Conservation (phyloP, 2,888 invertebrate genomes). For the Lycophotia porphyrea region DNA sequence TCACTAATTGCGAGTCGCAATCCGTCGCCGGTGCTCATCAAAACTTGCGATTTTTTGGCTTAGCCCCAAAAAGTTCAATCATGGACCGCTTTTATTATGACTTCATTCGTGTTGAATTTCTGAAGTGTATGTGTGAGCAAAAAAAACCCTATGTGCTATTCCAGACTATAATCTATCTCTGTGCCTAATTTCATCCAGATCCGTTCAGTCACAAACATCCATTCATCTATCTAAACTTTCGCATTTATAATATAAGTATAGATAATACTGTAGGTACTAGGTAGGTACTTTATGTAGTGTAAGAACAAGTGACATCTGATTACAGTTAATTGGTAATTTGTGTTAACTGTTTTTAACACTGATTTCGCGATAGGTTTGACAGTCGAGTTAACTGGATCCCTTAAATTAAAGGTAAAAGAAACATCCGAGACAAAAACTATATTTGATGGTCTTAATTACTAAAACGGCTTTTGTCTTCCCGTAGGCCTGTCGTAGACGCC, state of each 20-base stretch:
- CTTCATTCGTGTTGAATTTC: background rate
- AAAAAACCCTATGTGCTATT: background rate
- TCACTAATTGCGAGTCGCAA: slow-evolving; percentile 72
- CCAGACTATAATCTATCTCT: background rate
- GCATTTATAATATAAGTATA: background rate
- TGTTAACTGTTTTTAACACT: slow-evolving; percentile 36
- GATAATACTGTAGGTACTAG: slow-evolving; percentile 10
- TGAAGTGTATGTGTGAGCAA: background rate
- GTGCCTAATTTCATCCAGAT: background rate
- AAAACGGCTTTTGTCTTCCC: background rate
- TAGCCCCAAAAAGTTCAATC: slow-evolving; percentile 78
- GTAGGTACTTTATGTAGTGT: slow-evolving; percentile 12
- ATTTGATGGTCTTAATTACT: background rate
- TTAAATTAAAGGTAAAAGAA: background rate
- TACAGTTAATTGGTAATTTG: slow-evolving; percentile 39
- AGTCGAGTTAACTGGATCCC: background rate
- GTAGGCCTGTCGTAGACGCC: background rate
- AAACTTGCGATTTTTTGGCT: slow-evolving; percentile 76
- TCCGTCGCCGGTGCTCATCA: slow-evolving; percentile 73
- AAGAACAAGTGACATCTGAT: slow-evolving; percentile 36
- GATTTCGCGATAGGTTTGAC: slow-evolving; percentile 26
- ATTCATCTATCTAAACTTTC: background rate
- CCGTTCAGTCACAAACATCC: background rate
- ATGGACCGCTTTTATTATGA: slow-evolving; percentile 49
- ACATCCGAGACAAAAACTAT: background rate